A percentile compares a stretch with the other conserved stretches of the same genome.
These are phyloP conservation scores for Protophormia terraenovae DNA, from an alignment of 2,888 invertebrate species.

Conservation along the genomic window DNA sequence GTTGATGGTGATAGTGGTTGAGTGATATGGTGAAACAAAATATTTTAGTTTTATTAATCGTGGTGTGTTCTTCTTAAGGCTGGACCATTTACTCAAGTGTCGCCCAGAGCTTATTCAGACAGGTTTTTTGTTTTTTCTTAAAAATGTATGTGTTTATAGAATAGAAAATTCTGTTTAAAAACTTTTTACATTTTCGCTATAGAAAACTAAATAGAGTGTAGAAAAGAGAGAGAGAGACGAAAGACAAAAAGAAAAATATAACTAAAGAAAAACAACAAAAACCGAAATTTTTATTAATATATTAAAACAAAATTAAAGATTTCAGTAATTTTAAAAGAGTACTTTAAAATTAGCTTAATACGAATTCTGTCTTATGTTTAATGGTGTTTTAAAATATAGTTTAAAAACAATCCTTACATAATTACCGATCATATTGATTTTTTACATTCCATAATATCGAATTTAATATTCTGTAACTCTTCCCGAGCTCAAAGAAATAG, in stretches of 20 bases:
- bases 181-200: conserved; percentile 33
- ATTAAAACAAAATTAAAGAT: background rate
- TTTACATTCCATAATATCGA: too few species aligned
- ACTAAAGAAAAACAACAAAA: background rate
- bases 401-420: too few species aligned
- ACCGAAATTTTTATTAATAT: background rate
- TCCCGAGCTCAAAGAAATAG: too few species aligned
- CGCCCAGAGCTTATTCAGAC: conserved; percentile 80
- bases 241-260: background rate
- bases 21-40: background rate
- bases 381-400: too few species aligned
- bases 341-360: conserved; percentile 20
- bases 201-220: background rate
- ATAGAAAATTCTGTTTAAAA: conserved; percentile 13
- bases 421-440: too few species aligned
- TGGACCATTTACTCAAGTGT: conserved; percentile 79
- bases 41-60: background rate
- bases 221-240: background rate
- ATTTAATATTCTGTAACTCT: too few species aligned
- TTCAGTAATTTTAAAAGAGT: background rate
- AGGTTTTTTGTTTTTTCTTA: conserved; percentile 57
- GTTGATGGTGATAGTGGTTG: background rate
- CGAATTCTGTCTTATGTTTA: too few species aligned
- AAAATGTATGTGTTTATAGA: conserved; percentile 20
- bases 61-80: background rate